Conservation (phyloP, 2,888 invertebrate genomes). For the Gerris lacustris region DNA sequence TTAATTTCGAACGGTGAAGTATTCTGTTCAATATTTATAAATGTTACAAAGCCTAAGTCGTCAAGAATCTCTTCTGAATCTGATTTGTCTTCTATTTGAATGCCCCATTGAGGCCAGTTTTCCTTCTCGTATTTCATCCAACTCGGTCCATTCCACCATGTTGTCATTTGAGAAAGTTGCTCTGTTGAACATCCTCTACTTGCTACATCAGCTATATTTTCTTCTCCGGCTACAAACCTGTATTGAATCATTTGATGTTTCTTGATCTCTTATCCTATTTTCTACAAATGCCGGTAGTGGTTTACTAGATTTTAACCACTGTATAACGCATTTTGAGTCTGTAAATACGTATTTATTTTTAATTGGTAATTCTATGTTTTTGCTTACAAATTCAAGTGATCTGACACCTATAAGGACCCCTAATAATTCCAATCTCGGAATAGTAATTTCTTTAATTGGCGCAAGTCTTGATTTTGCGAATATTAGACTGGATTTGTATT, state of each 20-base stretch:
- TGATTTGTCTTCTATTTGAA: neutral
- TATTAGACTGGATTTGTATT: neutral
- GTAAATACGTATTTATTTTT: neutral
- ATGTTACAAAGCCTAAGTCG: no score
- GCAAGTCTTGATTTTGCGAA: conserved; percentile 1
- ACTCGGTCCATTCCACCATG: conserved; percentile 6
- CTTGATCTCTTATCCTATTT: conserved; percentile 8
- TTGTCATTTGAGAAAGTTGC: neutral
- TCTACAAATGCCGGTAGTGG: conserved; percentile 9
- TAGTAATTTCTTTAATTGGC: neutral
- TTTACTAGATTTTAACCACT: neutral
- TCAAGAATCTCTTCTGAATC: no score
- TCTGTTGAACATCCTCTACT: neutral
- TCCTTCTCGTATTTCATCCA: neutral
- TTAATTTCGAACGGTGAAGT: no score
- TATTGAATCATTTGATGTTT: neutral
- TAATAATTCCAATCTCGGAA: conserved; percentile 5
- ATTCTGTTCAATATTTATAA: no score
- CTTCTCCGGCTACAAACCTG: conserved; percentile 2
- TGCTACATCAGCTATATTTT: conserved; percentile 9
- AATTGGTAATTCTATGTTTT: neutral
- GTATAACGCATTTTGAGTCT: conserved; percentile 10
- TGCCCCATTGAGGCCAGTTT: conserved; percentile 4
- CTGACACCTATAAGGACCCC: conserved; percentile 9
- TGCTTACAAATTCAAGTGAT: neutral